Evolutionary conservation across 37 sponge, comb jelly and placozoan genomes (phyloP), one percentile per base, ranked within the genome.

Genomic region (Halichondria panicea): DNA sequence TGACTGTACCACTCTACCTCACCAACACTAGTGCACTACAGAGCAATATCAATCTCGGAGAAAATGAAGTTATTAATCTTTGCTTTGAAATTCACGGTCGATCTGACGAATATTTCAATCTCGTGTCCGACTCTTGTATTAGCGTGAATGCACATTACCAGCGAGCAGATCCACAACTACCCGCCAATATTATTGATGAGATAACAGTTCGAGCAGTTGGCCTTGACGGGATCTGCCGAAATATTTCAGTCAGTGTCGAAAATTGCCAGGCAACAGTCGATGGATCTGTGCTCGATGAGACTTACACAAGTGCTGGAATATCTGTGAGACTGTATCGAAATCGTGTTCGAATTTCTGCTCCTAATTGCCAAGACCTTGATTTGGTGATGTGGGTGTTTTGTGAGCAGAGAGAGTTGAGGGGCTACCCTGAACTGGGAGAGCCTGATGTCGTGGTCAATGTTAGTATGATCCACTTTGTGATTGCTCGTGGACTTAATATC

Each of bases 341-440:
- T 36, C 43, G 55, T 53, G 74, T 70, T 1, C 31, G 71, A 1
- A 63, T 85, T 0, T 27, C 70, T n/a, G 85, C 78, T 15, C 85
- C 79, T 3, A 85, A 85, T 72, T 85, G 85, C 55, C 55, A 18
- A 3, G 36, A 74, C 38, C 52, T n/a, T 8, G 30, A 38, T 12
- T 57, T 78, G 37, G 71, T 71, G 28, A 77, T 85, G 73, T 78
- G 85, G 79, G 73, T 85, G 7, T 11, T 63, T 9, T 85, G 85
- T 46, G 52, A 72, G 66, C 35, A 48, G 28, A 1, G 54, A 0
- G 6, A 0, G 15, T 38, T 81, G 11, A 21, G 6, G 7, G 25
- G 6, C 15, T 58, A 58, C 25, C 7, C 7, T n/a, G 60, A 58
- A 7, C 15, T 25, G 7, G 42, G 31, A 2, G 78, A 77, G 22